Conservation (phyloP, 2,113 vertebrate genomes). For the Grantiella picta region DNA sequence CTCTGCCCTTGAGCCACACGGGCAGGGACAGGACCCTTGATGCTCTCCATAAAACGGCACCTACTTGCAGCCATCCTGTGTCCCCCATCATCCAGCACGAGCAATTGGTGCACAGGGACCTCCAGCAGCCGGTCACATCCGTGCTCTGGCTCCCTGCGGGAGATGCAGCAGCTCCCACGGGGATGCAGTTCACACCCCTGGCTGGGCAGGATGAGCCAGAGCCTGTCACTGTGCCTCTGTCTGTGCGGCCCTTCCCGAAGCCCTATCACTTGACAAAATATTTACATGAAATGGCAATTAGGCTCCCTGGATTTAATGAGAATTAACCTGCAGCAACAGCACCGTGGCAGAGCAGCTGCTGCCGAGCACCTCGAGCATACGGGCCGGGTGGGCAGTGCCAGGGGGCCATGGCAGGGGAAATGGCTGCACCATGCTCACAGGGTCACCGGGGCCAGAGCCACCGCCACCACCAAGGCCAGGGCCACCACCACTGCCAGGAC, state of each 20-base stretch:
- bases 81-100: fast-evolving
- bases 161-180: fast-evolving
- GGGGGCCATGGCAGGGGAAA: background rate
- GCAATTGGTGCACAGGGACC: fast-evolving
- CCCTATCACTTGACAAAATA: background rate
- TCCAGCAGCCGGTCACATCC: fast-evolving
- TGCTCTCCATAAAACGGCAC: background rate
- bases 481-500: background rate
- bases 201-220: background rate
- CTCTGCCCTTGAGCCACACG: background rate
- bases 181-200: background rate
- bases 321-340: background rate
- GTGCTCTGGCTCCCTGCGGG: background rate
- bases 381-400: fast-evolving
- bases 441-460: background rate
- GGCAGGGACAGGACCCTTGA: background rate
- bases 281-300: background rate
- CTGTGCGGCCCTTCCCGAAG: background rate
- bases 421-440: fast-evolving
- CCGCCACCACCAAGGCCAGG: fast-evolving
- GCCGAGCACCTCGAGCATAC: background rate
- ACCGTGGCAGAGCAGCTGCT: background rate
- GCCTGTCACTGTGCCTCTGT: background rate
- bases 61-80: fast-evolving
- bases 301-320: background rate